Base-by-base conservation (phyloP, 2,797 vertebrate species). In the Clarias pachynema region DNA sequence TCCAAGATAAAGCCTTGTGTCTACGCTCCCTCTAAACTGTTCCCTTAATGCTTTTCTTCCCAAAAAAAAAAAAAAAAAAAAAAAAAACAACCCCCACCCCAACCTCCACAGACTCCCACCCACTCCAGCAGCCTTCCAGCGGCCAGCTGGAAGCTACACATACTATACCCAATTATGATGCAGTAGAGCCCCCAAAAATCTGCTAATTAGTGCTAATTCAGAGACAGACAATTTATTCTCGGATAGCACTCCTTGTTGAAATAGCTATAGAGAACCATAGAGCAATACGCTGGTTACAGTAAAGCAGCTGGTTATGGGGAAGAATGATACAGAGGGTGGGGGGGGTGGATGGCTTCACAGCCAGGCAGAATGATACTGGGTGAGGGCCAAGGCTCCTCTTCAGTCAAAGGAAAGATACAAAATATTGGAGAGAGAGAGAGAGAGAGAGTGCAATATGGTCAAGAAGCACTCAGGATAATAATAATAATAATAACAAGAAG, bases 181-280 rank as follows among this genome's bases (percentile, higher is more conserved):
- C 91, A 93, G 93, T 91, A 94, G 60, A 84, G 69, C 81, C 93
- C 93, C 93, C 93, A 88, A 94, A 95, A 94, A 93, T 95, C 94
- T 91, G 94, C 93, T 95, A 96, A 96, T 96, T 95, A 95, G 91
- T 91, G 91, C 92, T 95, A 95, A 96, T 95, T 95, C 91, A 94
- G 94, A 94, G 94, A 95, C 94, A 95, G 95, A 96, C 93, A 93
- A 93, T 92, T 93, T 95, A 92, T 91, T 89, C 85, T 84, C 62
- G 37, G 88, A 82, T 84, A 34, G 87, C 56, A 74, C 68, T 83
- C 77, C 89, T 79, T 77, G 92, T 91, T 90, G 85, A 84, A 94
- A 95, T 95, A 95, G 94, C 94, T 95, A 94, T 94, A 95, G 29
- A 73, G 57, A 95, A 94, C 93, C 94, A 92, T 89, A 91, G 91